Evolutionary conservation across 2,888 invertebrate species (phyloP).

Genomic region (Drosophila quinaria): DNA sequence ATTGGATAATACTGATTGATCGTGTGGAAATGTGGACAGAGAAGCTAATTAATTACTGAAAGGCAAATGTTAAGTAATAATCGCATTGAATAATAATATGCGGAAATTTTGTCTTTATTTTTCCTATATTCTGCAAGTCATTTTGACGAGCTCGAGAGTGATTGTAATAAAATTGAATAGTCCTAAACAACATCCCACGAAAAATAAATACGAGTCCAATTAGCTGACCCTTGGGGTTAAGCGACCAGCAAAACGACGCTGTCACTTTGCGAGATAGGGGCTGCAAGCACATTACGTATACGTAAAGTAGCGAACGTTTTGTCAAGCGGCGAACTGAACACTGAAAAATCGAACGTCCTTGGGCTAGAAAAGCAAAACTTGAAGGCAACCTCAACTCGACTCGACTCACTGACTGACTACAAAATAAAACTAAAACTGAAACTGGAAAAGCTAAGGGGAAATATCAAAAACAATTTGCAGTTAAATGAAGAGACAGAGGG

Average conservation of each 20-base stretch:
- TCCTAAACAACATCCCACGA: conserved; percentile 9
- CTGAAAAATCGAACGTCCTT: conserved; percentile 79
- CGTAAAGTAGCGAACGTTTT: conserved; percentile 45
- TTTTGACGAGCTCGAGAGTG: not conserved
- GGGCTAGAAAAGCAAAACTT: conserved; percentile 48
- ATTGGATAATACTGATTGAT: conserved; percentile 42
- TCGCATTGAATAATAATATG: not conserved
- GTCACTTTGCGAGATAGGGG: conserved; percentile 47
- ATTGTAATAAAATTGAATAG: conserved; percentile 27
- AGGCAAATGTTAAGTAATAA: conserved; percentile 5
- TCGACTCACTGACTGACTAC: conserved; percentile 25
- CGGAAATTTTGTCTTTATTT: not conserved
- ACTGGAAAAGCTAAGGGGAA: conserved; percentile 5
- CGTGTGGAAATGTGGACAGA: conserved; percentile 7
- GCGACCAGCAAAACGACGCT: conserved; percentile 49
- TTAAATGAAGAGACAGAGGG: conserved; percentile 44
- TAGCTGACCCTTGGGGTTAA: conserved; percentile 39
- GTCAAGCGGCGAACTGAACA: conserved; percentile 44
- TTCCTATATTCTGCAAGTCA: not conserved
- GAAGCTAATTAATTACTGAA: conserved; percentile 13
- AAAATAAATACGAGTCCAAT: conserved; percentile 39
- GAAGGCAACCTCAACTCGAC: conserved; percentile 23
- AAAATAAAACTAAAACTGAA: conserved; percentile 27
- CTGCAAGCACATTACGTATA: conserved; percentile 38
- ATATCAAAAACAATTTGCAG: conserved; percentile 56